Percentiles rank a stretch among this genome's conserved stretches.
Conservation (phyloP, 2,113 vertebrate species). For the Ascaphus truei region DNA sequence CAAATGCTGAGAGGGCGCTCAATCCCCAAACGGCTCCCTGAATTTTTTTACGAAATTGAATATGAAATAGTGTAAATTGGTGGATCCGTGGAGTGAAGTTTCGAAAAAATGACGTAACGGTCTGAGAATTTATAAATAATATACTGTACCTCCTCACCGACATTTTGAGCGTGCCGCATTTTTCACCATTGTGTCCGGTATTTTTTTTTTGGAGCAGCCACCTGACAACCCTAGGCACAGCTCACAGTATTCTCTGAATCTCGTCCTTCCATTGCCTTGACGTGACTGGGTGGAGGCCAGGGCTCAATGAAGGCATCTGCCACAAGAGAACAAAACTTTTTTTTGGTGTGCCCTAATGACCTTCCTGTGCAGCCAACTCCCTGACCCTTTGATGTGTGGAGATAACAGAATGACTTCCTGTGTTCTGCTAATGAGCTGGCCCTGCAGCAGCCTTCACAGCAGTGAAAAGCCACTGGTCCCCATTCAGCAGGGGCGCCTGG, state of each 20-base stretch:
- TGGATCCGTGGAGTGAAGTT: too few species aligned
- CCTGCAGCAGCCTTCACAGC: constrained; percentile 29
- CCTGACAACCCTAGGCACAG: too few species aligned
- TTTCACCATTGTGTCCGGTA: too few species aligned
- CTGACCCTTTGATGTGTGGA: constrained; percentile 36
- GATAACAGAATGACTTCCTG: constrained; percentile 42
- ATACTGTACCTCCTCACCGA: too few species aligned
- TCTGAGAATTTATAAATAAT: too few species aligned
- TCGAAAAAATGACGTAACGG: too few species aligned
- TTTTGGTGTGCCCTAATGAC: constrained; percentile 22
- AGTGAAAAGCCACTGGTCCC: constrained; percentile 33
- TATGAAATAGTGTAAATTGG: too few species aligned
- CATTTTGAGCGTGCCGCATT: too few species aligned
- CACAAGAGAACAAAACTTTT: constrained; percentile 33
- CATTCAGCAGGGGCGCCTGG: constrained; percentile 43
- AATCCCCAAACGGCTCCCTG: too few species aligned
- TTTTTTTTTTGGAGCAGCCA: too few species aligned
- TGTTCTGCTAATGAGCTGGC: constrained; percentile 15
- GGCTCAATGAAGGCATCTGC: constrained; percentile 16
- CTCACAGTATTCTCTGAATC: constrained; percentile 1
- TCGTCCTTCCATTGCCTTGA: constrained; percentile 24
- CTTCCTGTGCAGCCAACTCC: not conserved
- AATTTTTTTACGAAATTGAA: too few species aligned
- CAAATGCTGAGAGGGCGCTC: too few species aligned
- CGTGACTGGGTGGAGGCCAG: not conserved